These are phyloP conservation scores for Vollenhovia emeryi DNA, from an alignment of 1,140 invertebrate species.

Conservation along the genomic window DNA sequence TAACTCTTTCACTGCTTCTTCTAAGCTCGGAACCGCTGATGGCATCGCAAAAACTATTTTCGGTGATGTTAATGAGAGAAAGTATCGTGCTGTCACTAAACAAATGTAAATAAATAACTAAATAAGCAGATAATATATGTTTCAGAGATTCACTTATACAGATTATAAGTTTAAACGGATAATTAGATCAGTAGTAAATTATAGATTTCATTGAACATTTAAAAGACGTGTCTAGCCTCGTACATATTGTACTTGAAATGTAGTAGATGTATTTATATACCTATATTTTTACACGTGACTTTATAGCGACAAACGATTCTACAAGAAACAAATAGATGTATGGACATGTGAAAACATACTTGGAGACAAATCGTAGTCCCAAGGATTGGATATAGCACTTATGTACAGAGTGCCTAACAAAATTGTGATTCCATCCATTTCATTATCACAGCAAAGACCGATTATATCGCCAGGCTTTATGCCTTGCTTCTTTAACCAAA, in stretches of 20 bases:
- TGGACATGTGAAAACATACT: conserved; percentile 19
- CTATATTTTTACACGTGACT: too few species aligned
- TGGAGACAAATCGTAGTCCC: not conserved
- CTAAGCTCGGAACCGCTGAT: conserved; percentile 54
- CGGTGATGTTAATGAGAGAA: conserved; percentile 78
- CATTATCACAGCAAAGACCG: conserved; percentile 6
- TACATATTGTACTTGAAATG: too few species aligned
- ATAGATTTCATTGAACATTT: not conserved
- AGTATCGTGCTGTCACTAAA: conserved; percentile 71
- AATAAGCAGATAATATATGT: too few species aligned
- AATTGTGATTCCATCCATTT: not conserved
- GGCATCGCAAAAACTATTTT: conserved; percentile 79
- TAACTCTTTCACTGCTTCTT: conserved; percentile 64
- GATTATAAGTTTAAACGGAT: too few species aligned
- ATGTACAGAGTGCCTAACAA: conserved; percentile 23
- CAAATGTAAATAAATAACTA: conserved; percentile 43
- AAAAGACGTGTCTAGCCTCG: too few species aligned
- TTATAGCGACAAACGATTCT: too few species aligned
- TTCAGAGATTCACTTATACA: not conserved
- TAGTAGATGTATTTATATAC: too few species aligned
- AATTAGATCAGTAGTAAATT: not conserved
- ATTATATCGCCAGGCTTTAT: conserved; percentile 29
- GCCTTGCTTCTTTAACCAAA: conserved; percentile 37
- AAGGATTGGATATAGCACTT: conserved; percentile 27
- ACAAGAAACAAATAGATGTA: too few species aligned